Base-by-base conservation (phyloP, 1,140 invertebrate genomes). In the Luehdorfia chinensis region DNA sequence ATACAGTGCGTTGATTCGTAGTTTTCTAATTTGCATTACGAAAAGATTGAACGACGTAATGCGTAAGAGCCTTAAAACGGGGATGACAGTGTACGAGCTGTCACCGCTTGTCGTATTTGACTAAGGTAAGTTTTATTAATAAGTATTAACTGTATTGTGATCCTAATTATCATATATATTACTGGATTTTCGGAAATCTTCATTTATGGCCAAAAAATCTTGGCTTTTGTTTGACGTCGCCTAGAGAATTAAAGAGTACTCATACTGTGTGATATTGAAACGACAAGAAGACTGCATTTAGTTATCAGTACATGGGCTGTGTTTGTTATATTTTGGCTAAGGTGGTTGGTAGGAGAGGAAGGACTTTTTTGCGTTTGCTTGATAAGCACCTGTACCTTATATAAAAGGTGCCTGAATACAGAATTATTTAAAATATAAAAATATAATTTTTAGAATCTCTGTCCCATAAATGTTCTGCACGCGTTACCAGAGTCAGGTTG, bases 101-200 rank as follows among this genome's bases (percentile, higher is more conserved):
- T 70, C 66, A 70, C 68, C 64, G 66, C 48, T 69, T 72, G 55
- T 72, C 61, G 59, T 79, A 80, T 76, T 77, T 73, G 57, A 66
- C 58, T 75, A 75, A 76, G 59, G 51, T 79, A 76, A 79, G 67
- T 75, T 76, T 66, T 71, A 81, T 71, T 75, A 54, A 34, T 84
- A 80, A 84, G 80, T 81, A 84, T 79, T 81, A 81, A 75, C 67
- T 75, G 74, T 84, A 84, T 75, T 84, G 79, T 84, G 76, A 84
- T 80, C 60, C 72, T 79, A 70, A 71, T 74, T 79, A 66, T 80
- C 71, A 49, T 84, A 68, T 67, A 55, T 70, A 53, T 60, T 65
- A 73, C 62, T 75, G 66, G 51, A 70, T 64, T 72, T 66, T 68
- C 51, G 37, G 70, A 55, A 63, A 64, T 59, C 55, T 63, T 69